Base-by-base conservation (phyloP, 2,113 vertebrate species). In the Numida meleagris region DNA sequence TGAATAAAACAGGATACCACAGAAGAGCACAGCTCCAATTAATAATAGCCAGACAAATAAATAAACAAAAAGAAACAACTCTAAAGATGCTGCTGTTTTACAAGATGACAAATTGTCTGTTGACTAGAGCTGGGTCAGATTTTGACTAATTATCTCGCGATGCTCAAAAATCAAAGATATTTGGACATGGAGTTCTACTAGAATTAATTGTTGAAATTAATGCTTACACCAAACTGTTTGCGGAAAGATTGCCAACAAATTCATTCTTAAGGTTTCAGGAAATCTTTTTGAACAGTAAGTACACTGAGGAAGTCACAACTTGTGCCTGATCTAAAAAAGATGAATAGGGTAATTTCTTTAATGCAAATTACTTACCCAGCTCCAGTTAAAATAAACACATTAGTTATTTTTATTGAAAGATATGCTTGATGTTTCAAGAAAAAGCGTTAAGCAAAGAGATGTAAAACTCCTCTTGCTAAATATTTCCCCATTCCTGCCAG, bases 351-450 rank as follows among this genome's bases (percentile, higher is more conserved):
- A 66, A 95, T 95, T 96, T 90, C 92, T 95, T 94, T 91, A 95
- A 93, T 90, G 93, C 73, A 95, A 96, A 96, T 93, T 95, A 94
- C 85, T 91, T 90, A 94, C 67, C 46, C 82, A 74, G 72, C 72
- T 86, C 87, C 67, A 20, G 95, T 59, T 89, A 95, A 96, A 91
- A 95, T 89, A 95, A 95, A 95, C 93, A 95, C 82, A 94, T 91
- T 63, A 27, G 45, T 96, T 95, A 92, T 88, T 94, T 94, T 94
- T 93, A 95, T 93, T 95, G 86, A 91, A 95, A 75, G 70, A 90
- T 43, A 34, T 46, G 62, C 91, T 88, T 92, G 86, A 86, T 10
- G 2, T 65, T 57, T 86, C 76, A 84, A 63, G 68, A 95, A 88
- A 46, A 89, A 91, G 84, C 67, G 61, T 29, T 43, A 90, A 86